Evolutionary conservation across 2,888 invertebrate genomes (phyloP).

Genomic region (Cenopis cana): DNA sequence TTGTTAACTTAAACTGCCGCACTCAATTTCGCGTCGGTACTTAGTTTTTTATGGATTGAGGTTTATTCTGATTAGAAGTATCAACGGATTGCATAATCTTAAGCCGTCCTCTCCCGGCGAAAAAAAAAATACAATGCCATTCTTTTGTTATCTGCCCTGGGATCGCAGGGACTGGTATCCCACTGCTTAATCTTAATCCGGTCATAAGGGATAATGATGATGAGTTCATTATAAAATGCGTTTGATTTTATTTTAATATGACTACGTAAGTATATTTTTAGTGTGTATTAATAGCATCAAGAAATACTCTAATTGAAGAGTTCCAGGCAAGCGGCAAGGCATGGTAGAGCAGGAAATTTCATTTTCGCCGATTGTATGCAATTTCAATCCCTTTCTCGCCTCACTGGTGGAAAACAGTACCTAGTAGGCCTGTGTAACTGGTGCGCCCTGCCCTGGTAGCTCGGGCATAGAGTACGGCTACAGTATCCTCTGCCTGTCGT

Average conservation of each 20-base stretch:
- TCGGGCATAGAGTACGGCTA: too few species aligned
- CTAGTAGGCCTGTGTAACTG: too few species aligned
- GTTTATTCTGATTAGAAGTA: slow-evolving; percentile 10
- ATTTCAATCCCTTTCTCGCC: neutral
- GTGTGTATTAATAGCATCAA: too few species aligned
- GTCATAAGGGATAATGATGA: neutral
- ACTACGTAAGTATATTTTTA: too few species aligned
- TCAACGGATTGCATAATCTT: neutral
- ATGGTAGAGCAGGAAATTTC: neutral
- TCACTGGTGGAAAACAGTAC: neutral
- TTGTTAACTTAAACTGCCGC: slow-evolving; percentile 34
- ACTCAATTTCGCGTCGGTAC: slow-evolving; percentile 28
- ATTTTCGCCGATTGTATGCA: neutral
- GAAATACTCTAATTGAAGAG: neutral
- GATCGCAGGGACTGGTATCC: too few species aligned
- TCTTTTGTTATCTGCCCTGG: too few species aligned
- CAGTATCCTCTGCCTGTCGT: too few species aligned
- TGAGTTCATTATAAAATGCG: neutral
- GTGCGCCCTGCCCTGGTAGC: too few species aligned
- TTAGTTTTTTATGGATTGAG: slow-evolving; percentile 18
- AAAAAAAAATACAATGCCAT: too few species aligned
- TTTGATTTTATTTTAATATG: neutral
- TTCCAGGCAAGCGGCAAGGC: neutral
- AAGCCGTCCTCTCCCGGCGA: too few species aligned
- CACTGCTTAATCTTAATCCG: too few species aligned